A percentile compares a stretch with the other conserved stretches of the same genome.
phyloP scores from a whole-genome alignment of 2,113 vertebrate genomes.

The Microcebus ravelobensis region DNA sequence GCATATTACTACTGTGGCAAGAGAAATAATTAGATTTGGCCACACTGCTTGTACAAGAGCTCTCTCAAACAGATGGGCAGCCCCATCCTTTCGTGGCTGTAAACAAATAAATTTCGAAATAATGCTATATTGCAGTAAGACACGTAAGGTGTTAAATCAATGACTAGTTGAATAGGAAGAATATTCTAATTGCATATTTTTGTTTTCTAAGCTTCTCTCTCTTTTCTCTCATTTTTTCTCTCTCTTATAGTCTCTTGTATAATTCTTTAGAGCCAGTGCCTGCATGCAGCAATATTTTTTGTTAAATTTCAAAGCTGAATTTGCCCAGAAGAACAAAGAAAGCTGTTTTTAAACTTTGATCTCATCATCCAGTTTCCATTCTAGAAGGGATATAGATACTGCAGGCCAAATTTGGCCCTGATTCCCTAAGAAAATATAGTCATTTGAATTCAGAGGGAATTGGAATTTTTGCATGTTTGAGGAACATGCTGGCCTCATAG shows the following conservation, averaged over 20 bases:
- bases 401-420: neutral
- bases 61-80: neutral
- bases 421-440: constrained; percentile 40
- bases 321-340: constrained; percentile 58
- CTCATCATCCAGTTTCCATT: constrained; percentile 49
- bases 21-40: constrained; percentile 67
- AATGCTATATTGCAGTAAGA: constrained; percentile 33
- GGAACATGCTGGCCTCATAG: constrained; percentile 33
- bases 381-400: neutral
- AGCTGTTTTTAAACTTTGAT: constrained; percentile 41
- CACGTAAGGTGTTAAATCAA: constrained; percentile 33
- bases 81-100: constrained; percentile 2
- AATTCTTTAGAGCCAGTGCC: neutral
- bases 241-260: neutral
- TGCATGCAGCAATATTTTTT: constrained; percentile 24
- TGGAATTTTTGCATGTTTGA: neutral
- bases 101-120: constrained; percentile 54
- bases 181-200: neutral
- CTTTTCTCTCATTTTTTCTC: neutral
- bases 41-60: neutral
- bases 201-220: neutral
- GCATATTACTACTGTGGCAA: constrained; percentile 44
- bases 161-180: constrained; percentile 3
- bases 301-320: constrained; percentile 62
- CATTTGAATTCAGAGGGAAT: constrained; percentile 47